A percentile compares a stretch with the other conserved stretches of the same genome.
These are phyloP conservation scores for Scalopus aquaticus DNA, from an alignment of 2,113 vertebrate genomes.

Conservation along the genomic window DNA sequence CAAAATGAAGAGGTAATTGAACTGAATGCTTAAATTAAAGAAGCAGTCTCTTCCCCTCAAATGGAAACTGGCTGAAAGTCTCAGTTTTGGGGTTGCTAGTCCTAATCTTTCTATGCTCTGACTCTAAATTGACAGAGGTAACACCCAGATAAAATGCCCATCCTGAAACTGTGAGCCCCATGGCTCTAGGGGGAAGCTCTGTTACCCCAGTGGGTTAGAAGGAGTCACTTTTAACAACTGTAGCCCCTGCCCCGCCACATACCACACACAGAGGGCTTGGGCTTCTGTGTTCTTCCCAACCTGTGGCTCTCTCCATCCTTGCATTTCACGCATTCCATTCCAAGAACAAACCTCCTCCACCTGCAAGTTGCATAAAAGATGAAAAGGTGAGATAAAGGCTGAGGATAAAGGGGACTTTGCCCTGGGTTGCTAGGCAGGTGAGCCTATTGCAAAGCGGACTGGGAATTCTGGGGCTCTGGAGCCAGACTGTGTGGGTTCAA, in stretches of 20 bases:
- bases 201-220: background rate
- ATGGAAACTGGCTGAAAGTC: background rate
- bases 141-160: background rate
- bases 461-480: background rate
- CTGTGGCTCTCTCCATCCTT: background rate
- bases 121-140: background rate
- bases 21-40: background rate
- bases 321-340: slow-evolving; percentile 64
- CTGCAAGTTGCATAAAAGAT: slow-evolving; percentile 34
- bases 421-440: background rate
- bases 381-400: slow-evolving; percentile 24
- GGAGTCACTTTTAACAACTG: background rate
- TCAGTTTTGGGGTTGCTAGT: background rate
- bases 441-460: background rate
- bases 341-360: slow-evolving; percentile 26
- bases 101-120: background rate
- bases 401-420: background rate
- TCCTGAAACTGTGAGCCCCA: background rate
- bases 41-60: background rate
- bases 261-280: background rate
- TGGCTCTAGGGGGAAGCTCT: background rate
- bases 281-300: background rate
- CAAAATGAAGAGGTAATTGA: background rate
- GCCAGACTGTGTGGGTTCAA: background rate
- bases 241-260: too few species aligned